A percentile compares a stretch with the other conserved stretches of the same genome.
Conservation (phyloP, 2,797 vertebrate genomes). For the Phoxinus dragarum region DNA sequence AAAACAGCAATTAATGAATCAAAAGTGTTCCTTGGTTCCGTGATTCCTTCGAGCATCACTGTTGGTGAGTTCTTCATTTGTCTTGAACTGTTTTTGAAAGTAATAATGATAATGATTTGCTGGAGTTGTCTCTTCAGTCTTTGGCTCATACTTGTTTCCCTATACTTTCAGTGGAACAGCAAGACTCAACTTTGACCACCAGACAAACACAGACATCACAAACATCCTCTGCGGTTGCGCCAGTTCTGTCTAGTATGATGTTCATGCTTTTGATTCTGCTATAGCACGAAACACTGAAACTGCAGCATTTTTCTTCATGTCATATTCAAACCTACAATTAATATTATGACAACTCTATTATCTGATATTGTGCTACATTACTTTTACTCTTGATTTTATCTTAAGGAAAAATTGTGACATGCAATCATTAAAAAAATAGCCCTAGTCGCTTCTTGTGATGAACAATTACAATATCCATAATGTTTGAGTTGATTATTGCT, state of each 20-base stretch:
- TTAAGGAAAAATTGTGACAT: neutral
- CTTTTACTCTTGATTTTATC: neutral
- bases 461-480: neutral
- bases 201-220: neutral
- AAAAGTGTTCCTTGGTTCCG: neutral
- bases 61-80: conserved; percentile 7
- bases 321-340: neutral
- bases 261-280: neutral
- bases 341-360: neutral
- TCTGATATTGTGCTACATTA: neutral
- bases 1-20: neutral
- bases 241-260: neutral
- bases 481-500: neutral
- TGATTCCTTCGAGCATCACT: conserved; percentile 6
- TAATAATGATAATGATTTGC: neutral
- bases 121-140: neutral
- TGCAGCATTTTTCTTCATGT: neutral
- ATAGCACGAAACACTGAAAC: neutral
- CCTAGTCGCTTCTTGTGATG: too few relatives aligned
- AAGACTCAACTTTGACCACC: neutral
- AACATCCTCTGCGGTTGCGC: neutral
- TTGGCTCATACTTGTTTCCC: neutral
- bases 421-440: neutral
- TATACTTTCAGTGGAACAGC: neutral
- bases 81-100: neutral